phyloP scores from a whole-genome alignment of 2,888 invertebrate species.

The Phrixothrix hirtus region DNA sequence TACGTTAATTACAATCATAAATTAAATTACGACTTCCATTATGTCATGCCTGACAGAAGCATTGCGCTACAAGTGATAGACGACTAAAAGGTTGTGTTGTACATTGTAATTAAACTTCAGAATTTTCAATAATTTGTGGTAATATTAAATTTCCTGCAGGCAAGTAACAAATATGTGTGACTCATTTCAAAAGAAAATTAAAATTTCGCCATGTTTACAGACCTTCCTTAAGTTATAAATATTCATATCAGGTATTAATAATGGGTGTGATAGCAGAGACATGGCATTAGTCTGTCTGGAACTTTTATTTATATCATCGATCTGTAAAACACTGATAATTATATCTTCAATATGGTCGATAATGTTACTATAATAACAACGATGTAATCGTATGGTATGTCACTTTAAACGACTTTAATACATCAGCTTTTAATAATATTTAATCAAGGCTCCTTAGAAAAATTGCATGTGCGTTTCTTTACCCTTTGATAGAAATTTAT shows the following conservation, averaged over 20 bases:
- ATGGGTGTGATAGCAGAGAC: slow-evolving; percentile 33
- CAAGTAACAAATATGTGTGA: slow-evolving; percentile 13
- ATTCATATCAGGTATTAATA: slow-evolving; percentile 30
- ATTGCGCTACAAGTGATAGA: slow-evolving; percentile 18
- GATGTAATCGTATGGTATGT: not conserved
- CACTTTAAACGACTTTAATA: not conserved
- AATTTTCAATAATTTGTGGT: slow-evolving; percentile 6
- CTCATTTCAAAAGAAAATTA: slow-evolving; percentile 20
- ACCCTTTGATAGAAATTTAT: too few species aligned
- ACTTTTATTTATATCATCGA: slow-evolving; percentile 24
- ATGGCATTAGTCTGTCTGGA: slow-evolving; percentile 30
- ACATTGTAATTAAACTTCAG: slow-evolving; percentile 16
- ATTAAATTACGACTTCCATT: slow-evolving; percentile 12
- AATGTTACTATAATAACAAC: slow-evolving; percentile 11
- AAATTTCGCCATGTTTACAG: slow-evolving; percentile 14
- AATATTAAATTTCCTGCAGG: not conserved
- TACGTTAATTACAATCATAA: slow-evolving; percentile 16
- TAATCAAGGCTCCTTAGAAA: too few species aligned
- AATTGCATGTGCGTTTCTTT: too few species aligned
- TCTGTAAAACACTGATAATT: slow-evolving; percentile 24
- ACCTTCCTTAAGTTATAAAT: slow-evolving; percentile 37
- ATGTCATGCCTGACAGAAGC: slow-evolving; percentile 18
- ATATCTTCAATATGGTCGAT: slow-evolving; percentile 21
- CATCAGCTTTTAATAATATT: too few species aligned
- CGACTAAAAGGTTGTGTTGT: too few species aligned